These are phyloP conservation scores for Aphelocoma coerulescens DNA, from an alignment of 2,113 vertebrate genomes.

Conservation along the genomic window DNA sequence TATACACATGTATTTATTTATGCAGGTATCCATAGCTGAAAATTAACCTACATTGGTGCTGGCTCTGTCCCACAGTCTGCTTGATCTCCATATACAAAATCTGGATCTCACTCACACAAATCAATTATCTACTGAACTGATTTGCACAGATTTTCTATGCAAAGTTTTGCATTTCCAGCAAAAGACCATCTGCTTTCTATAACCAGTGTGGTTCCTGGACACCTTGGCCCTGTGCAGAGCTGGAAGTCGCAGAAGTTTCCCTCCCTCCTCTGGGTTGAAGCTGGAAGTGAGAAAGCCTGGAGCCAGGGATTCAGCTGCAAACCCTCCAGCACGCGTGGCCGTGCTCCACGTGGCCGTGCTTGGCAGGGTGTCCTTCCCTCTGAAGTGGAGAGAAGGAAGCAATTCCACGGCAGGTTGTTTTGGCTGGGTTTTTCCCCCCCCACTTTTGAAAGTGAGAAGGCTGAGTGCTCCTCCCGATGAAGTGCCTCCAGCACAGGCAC, in stretches of 20 bases:
- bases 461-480: background rate
- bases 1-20: background rate
- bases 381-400: background rate
- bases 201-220: background rate
- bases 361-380: background rate
- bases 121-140: background rate
- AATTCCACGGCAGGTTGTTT: background rate
- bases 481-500: background rate
- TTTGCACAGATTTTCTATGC: background rate
- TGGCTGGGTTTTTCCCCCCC: rapidly evolving
- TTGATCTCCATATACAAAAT: background rate
- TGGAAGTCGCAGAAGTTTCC: background rate
- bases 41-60: background rate
- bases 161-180: background rate
- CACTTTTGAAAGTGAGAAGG: rapidly evolving
- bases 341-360: background rate
- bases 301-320: background rate
- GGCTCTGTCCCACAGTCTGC: background rate
- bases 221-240: background rate
- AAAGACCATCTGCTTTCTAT: background rate
- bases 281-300: background rate
- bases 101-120: background rate
- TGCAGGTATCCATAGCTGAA: background rate
- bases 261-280: background rate
- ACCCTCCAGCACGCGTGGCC: background rate